A percentile compares a stretch with the other conserved stretches of the same genome.
Conservation (phyloP, 2,113 vertebrate species). For the Anser brachyrhynchus region DNA sequence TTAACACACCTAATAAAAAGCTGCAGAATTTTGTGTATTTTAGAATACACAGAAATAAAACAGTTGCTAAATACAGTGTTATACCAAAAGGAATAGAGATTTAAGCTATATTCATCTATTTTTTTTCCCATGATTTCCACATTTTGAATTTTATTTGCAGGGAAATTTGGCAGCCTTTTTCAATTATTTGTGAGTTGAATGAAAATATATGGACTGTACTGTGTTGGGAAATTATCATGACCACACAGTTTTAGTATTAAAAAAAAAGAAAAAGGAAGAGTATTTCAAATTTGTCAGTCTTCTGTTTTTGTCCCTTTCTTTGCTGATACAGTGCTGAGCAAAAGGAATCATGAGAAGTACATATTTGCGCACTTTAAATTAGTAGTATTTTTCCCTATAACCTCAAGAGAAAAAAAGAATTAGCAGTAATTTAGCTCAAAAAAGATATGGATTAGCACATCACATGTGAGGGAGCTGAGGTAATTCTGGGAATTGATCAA, state of each 20-base stretch:
- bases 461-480: neutral
- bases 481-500: neutral
- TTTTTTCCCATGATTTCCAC: neutral
- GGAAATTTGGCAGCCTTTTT: neutral
- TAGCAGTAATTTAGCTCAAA: neutral
- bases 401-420: neutral
- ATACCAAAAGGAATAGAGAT: neutral
- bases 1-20: neutral
- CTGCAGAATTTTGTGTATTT: neutral
- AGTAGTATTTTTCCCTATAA: neutral
- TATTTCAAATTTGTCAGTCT: neutral
- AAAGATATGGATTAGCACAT: neutral
- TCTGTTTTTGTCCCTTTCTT: neutral
- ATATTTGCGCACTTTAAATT: neutral
- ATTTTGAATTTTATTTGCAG: neutral
- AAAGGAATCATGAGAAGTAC: neutral
- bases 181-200: neutral
- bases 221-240: neutral
- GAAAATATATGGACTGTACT: neutral
- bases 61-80: neutral
- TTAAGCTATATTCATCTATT: neutral
- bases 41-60: neutral
- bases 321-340: neutral
- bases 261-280: neutral
- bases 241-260: neutral